Base-by-base conservation (phyloP, 2,888 invertebrate genomes). In the Pterobdella sp. region DNA sequence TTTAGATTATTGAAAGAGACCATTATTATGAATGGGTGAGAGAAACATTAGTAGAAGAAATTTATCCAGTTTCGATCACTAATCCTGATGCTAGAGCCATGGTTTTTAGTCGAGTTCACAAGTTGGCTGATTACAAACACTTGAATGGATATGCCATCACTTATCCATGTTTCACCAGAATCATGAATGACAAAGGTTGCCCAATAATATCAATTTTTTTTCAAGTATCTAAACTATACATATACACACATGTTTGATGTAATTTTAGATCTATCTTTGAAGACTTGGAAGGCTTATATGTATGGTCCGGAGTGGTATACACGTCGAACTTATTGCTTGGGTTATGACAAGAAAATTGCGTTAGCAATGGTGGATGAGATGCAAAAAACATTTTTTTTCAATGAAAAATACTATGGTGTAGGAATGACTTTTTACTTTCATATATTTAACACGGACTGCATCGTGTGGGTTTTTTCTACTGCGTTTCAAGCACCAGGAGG, bases 381-480 rank as follows among this genome's bases (percentile, higher is more conserved):
- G 63, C 29, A 63, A n/a, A 34, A 35, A n/a, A 63, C 29, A 18
- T 26, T n/a, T 37, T 71, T 71, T 29, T 35, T 71, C 22, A 71
- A 71, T 29, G 18, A 29, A 22, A 42, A 60, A 22, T 63, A 31
- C 60, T 22, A 63, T 10, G 71, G 60, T 26, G 26, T 60, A 63
- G 71, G 71, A 1, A 34, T 60, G 34, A 71, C 71, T 1, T 71
- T 71, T 71, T 71, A 71, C 35, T 10, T 71, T 1, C 36, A 49
- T 63, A 26, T 71, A 22, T 29, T 18, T 1, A 26, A 42, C 71
- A 29, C 63, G 14, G 35, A 63, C 35, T 71, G 63, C 22, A 35
- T 71, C n/a, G 71, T 26, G 26, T 71, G 71, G 71, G 56, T 71
- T n/a, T 71, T 71, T 56, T 1, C 52, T 7, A 32, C 71, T n/a